Evolutionary conservation across 2,888 invertebrate genomes (phyloP).

Genomic region (Myathropa florea): DNA sequence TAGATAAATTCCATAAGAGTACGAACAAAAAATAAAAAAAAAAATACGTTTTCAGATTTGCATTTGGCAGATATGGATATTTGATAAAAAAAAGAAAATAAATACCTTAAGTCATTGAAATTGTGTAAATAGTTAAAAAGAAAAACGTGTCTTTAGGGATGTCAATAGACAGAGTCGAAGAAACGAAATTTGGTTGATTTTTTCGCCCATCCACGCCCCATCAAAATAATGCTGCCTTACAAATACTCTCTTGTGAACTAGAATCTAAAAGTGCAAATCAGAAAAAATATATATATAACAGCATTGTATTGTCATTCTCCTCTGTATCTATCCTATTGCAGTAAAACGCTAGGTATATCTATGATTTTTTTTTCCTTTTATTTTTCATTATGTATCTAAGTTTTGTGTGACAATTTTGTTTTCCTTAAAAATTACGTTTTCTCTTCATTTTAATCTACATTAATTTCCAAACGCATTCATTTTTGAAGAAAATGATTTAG

Average conservation of each 20-base stretch:
- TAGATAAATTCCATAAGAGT: background rate
- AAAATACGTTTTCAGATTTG: constrained; percentile 37
- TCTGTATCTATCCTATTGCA: constrained; percentile 67
- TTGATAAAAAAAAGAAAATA: background rate
- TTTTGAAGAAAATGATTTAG: background rate
- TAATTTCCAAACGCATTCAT: background rate
- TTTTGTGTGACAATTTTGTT: constrained; percentile 10
- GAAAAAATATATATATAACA: constrained; percentile 17
- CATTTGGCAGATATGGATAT: constrained; percentile 35
- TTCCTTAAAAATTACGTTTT: constrained; percentile 20
- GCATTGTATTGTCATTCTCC: constrained; percentile 12
- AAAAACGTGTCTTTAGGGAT: constrained; percentile 18
- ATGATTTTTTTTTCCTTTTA: background rate
- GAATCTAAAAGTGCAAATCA: constrained; percentile 45
- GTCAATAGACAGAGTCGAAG: constrained; percentile 8
- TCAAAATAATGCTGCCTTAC: constrained; percentile 14
- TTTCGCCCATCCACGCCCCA: constrained; percentile 25
- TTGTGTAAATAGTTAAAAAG: constrained; percentile 25
- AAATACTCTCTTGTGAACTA: constrained; percentile 8
- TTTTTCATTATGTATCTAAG: constrained; percentile 4
- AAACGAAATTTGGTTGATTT: constrained; percentile 40
- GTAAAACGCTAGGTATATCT: constrained; percentile 59
- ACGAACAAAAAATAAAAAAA: background rate
- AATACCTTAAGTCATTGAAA: background rate
- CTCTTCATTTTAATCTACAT: constrained; percentile 10